Conservation (phyloP, 2,113 vertebrate genomes). For the Acanthisitta chloris region DNA sequence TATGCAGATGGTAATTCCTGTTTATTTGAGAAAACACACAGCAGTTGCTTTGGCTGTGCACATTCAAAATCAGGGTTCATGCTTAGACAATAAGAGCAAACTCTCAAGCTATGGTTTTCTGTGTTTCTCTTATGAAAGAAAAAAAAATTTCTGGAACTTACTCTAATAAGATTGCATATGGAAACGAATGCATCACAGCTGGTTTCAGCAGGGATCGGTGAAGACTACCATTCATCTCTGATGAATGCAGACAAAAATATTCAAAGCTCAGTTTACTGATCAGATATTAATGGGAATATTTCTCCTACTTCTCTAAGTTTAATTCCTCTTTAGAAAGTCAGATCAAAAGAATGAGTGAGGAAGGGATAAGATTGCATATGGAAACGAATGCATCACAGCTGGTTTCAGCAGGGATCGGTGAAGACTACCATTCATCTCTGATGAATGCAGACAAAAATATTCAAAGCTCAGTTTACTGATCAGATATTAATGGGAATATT, state of each 20-base stretch:
- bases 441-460: constrained; percentile 7
- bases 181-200: neutral
- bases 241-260: constrained; percentile 7
- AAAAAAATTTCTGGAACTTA: constrained; percentile 21
- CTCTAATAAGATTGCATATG: neutral
- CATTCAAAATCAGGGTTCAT: neutral
- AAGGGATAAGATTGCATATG: neutral
- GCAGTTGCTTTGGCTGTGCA: neutral
- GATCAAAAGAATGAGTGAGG: neutral
- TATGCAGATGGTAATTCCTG: neutral
- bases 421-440: neutral
- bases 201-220: constrained; percentile 30
- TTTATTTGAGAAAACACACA: neutral
- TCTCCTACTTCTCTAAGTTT: neutral
- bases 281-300: neutral
- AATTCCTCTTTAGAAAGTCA: neutral
- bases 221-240: neutral
- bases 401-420: constrained; percentile 30
- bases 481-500: neutral
- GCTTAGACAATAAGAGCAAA: neutral
- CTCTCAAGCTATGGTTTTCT: neutral
- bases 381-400: neutral
- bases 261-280: constrained; percentile 34
- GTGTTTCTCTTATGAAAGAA: neutral
- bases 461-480: constrained; percentile 25